phyloP scores from a whole-genome alignment of 2,888 invertebrate genomes.

The Endomychus coccineus region DNA sequence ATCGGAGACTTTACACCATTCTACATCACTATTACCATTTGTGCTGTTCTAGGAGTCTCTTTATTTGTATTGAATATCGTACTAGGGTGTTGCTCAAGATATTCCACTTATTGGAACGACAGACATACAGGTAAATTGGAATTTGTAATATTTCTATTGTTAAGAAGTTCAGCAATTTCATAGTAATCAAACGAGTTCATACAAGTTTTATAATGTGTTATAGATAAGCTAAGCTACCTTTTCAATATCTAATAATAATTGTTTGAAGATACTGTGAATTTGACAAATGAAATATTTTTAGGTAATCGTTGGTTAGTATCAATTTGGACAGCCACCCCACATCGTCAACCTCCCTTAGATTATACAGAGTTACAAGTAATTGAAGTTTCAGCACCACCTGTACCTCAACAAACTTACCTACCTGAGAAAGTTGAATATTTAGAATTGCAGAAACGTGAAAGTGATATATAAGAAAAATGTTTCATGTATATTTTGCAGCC shows the following conservation, averaged over 20 bases:
- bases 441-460: conserved; percentile 62
- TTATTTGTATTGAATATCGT: conserved; percentile 70
- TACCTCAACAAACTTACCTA: conserved; percentile 46
- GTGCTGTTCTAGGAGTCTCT: conserved; percentile 61
- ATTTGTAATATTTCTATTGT: not conserved
- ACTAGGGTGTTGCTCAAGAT: conserved; percentile 73
- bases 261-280: not conserved
- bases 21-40: conserved; percentile 73
- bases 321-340: conserved; percentile 76
- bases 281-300: conserved; percentile 32
- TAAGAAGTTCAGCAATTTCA: not conserved
- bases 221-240: too few species aligned
- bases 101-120: conserved; percentile 76
- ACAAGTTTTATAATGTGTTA: too few species aligned
- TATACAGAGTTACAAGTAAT: conserved; percentile 61
- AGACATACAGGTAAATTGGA: conserved; percentile 60
- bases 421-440: conserved; percentile 27
- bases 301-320: conserved; percentile 81
- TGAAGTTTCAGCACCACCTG: conserved; percentile 32
- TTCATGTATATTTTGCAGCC: conserved; percentile 73
- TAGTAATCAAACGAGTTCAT: too few species aligned
- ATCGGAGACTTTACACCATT: conserved; percentile 78
- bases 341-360: conserved; percentile 74
- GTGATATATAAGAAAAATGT: conserved; percentile 58
- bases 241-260: not conserved